Evolutionary conservation across 2,797 vertebrate genomes (phyloP).

Genomic region (Darevskia mixta): DNA sequence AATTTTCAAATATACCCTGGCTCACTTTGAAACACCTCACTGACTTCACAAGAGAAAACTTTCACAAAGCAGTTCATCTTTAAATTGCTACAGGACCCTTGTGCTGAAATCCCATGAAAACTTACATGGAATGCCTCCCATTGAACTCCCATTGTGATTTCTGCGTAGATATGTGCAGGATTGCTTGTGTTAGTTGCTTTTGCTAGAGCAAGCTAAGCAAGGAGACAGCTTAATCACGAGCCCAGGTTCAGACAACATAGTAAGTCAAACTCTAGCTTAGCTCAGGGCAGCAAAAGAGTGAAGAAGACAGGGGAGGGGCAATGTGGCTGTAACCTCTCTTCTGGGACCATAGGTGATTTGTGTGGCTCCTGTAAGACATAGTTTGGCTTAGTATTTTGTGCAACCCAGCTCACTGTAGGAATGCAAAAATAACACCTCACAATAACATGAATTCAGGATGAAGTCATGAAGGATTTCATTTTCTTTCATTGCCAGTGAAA

Average conservation of each 20-base stretch:
- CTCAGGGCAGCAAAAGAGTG: too few species aligned
- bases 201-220: not conserved
- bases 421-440: conserved; percentile 65
- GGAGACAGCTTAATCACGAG: too few species aligned
- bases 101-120: not conserved
- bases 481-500: conserved; percentile 77
- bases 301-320: too few species aligned
- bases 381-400: too few species aligned
- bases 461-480: conserved; percentile 74
- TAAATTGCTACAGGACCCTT: not conserved
- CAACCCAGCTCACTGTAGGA: conserved; percentile 44
- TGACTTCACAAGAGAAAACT: not conserved
- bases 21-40: not conserved
- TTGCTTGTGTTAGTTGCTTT: not conserved
- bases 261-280: too few species aligned
- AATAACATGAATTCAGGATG: conserved; percentile 57
- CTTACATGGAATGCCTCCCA: not conserved
- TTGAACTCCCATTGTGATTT: not conserved
- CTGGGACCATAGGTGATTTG: too few species aligned
- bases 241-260: too few species aligned
- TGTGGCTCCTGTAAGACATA: too few species aligned
- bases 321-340: too few species aligned
- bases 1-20: not conserved
- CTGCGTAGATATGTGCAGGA: not conserved
- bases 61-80: not conserved